These are phyloP conservation scores for Taxidea taxus DNA, from an alignment of 2,113 vertebrate species.

Conservation along the genomic window DNA sequence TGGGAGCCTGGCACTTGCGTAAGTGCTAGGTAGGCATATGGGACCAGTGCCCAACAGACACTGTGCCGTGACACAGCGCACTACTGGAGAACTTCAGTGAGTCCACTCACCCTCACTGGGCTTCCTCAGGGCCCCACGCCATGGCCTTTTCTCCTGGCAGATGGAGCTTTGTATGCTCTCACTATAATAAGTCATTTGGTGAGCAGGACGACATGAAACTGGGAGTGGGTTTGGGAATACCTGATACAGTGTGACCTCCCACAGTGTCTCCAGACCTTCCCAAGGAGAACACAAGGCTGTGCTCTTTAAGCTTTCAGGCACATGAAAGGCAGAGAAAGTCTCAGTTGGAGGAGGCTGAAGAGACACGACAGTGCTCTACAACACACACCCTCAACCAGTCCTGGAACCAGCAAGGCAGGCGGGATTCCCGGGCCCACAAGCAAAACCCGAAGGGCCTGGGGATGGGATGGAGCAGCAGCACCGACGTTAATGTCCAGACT, in stretches of 20 bases:
- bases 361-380: background rate
- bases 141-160: background rate
- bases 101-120: background rate
- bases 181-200: accelerated
- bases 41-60: background rate
- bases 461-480: accelerated
- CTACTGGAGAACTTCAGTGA: background rate
- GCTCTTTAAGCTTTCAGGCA: background rate
- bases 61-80: accelerated
- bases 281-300: background rate
- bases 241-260: background rate
- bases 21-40: background rate
- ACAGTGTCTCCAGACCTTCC: background rate
- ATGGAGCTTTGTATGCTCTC: background rate
- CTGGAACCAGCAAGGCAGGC: background rate
- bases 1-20: background rate
- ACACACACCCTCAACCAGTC: accelerated
- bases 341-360: too few species aligned
- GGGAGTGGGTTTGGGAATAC: accelerated
- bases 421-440: accelerated
- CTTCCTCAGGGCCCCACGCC: background rate
- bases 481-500: accelerated
- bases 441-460: background rate
- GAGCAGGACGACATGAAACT: accelerated
- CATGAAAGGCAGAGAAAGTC: background rate